Base-by-base conservation (phyloP, 2,113 vertebrate species). In the Phalacrocorax carbo region DNA sequence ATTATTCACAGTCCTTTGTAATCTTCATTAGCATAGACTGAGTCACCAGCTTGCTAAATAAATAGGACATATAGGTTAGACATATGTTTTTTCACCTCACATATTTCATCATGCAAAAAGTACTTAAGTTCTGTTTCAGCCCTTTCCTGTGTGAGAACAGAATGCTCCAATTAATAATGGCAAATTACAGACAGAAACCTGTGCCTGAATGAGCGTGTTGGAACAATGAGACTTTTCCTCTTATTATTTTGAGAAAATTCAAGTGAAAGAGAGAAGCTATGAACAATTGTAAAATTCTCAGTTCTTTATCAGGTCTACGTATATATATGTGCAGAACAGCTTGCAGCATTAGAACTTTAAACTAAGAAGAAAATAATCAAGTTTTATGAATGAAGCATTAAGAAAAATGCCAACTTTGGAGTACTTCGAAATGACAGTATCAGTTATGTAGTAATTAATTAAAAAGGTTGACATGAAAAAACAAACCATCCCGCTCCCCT, bases 161-260 rank as follows among this genome's bases (percentile, higher is more conserved):
- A 94, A 42, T n/a, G 65, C 49, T 80, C 22, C 61, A 87, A 83
- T 42, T 80, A 90, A 93, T 96, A 97, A 94, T 86, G 85, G 65
- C 48, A 89, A 88, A 87, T 92, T 96, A 71, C 64, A 92, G 81
- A 30, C 64, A 96, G 55, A 94, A 92, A 38, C 30, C 14, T 29
- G n/a, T 93, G 92, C 81, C 38, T 86, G 64, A 57, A 91, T 83
- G 64, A 94, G 30, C 78, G 73, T 86, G 80, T 96, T 83, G 91
- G 82, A 38, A 79, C 88, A 94, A 91, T 55, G 46, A 94, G 71
- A 42, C 2, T 95, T 95, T 95, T 86, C 65, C 0, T 7, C 86
- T 96, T 94, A 60, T 88, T 96, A 91, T 95, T 98, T 97, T 91
- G 58, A 80, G 78, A 96, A 90, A 96, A 97, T 91, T 88, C 76